phyloP scores from a whole-genome alignment of 2,113 vertebrate species.

The Empidonax alnorum region DNA sequence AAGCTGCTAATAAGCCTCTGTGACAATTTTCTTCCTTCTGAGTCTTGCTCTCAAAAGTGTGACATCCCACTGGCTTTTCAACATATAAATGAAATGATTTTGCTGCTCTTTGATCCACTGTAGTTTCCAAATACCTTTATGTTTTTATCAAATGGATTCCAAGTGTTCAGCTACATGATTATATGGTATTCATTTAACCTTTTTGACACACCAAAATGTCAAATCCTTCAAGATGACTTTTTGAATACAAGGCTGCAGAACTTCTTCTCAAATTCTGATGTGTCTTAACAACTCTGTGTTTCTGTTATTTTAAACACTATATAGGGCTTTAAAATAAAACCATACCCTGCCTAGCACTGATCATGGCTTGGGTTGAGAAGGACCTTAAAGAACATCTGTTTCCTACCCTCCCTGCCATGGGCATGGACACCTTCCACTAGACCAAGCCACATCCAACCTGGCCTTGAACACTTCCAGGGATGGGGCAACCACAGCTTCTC shows the following conservation, averaged over 20 bases:
- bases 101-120: not conserved
- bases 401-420: not conserved
- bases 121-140: not conserved
- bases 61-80: not conserved
- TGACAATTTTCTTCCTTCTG: not conserved
- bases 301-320: not conserved
- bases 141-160: not conserved
- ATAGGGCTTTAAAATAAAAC: not conserved
- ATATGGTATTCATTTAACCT: constrained; percentile 10
- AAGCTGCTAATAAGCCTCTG: not conserved
- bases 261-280: not conserved
- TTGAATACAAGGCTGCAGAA: not conserved
- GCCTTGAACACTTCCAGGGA: not conserved
- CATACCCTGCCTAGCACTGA: not conserved
- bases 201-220: not conserved
- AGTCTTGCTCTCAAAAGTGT: not conserved
- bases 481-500: not conserved
- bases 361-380: not conserved
- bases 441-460: not conserved
- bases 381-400: not conserved
- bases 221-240: not conserved
- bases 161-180: not conserved
- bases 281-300: not conserved
- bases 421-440: not conserved
- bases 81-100: not conserved